phyloP scores from a whole-genome alignment of 2,113 vertebrate species.

The Percopsis transmontana region DNA sequence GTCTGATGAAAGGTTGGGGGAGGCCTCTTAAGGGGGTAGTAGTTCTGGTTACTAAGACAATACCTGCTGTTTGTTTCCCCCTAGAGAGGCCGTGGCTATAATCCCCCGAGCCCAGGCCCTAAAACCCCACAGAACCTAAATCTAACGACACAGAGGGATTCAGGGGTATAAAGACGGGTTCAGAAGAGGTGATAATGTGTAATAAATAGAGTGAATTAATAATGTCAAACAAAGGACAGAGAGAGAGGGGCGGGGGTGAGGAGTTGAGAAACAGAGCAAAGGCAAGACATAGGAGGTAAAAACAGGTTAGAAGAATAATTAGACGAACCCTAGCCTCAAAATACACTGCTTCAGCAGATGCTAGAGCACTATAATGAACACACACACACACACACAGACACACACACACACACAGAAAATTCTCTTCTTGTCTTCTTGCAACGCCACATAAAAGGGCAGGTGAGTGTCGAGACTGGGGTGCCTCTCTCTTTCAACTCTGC shows the following conservation, averaged over 20 bases:
- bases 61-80: slow-evolving; percentile 34
- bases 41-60: slow-evolving; percentile 42
- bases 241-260: background rate
- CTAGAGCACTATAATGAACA: background rate
- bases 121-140: slow-evolving; percentile 36
- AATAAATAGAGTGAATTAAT: slow-evolving; percentile 1
- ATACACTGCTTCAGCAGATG: background rate
- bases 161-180: slow-evolving; percentile 8
- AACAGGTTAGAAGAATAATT: background rate
- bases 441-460: slow-evolving; percentile 78
- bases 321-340: background rate
- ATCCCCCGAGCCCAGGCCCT: slow-evolving; percentile 41
- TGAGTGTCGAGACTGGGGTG: slow-evolving; percentile 58
- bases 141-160: slow-evolving; percentile 30
- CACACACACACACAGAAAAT: slow-evolving; percentile 13
- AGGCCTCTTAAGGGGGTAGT: slow-evolving; percentile 22
- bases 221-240: background rate
- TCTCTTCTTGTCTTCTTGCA: slow-evolving; percentile 7
- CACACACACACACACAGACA: background rate
- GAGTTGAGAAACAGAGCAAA: background rate
- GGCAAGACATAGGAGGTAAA: background rate
- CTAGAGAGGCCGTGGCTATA: slow-evolving; percentile 31
- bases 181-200: slow-evolving; percentile 10
- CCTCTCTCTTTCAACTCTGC: slow-evolving; percentile 69
- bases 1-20: too few species aligned